Evolutionary conservation across 2,888 invertebrate species (phyloP).

Genomic region (Pediacus dermestoides): DNA sequence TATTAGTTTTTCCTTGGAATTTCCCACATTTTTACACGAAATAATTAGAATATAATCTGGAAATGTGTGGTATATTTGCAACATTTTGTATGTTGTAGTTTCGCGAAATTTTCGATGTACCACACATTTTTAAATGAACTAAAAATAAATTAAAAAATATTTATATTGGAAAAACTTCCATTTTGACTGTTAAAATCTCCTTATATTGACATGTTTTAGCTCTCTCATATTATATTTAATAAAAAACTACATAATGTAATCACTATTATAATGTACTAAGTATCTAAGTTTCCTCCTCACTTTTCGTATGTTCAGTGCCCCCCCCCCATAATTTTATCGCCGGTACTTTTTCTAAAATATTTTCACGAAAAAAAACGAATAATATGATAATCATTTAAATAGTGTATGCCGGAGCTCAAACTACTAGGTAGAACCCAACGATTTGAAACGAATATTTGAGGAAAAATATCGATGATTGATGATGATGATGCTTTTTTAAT

Average conservation of each 20-base stretch:
- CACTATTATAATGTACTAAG: conserved; percentile 22
- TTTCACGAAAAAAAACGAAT: conserved; percentile 22
- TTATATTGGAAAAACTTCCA: too few relatives aligned
- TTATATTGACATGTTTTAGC: conserved; percentile 41
- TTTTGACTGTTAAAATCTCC: conserved; percentile 4
- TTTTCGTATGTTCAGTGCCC: too few relatives aligned
- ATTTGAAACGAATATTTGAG: conserved; percentile 19
- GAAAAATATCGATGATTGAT: conserved; percentile 28
- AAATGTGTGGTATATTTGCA: too few relatives aligned
- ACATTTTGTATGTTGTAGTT: too few relatives aligned
- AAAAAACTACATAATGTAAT: conserved; percentile 36
- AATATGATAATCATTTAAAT: conserved; percentile 27
- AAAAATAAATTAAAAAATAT: too few relatives aligned
- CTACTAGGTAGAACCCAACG: conserved; percentile 32
- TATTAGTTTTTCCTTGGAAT: conserved; percentile 2
- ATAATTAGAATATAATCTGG: neutral
- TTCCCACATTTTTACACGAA: neutral
- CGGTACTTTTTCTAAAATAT: conserved; percentile 30
- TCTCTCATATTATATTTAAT: conserved; percentile 38
- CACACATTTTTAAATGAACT: too few relatives aligned
- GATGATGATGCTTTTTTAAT: conserved; percentile 36
- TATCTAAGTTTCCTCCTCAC: conserved; percentile 1
- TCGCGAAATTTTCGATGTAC: too few relatives aligned
- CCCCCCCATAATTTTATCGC: neutral
- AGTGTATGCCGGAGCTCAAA: conserved; percentile 9